Conservation (phyloP, 2,113 vertebrate species). For the Promerops cafer region DNA sequence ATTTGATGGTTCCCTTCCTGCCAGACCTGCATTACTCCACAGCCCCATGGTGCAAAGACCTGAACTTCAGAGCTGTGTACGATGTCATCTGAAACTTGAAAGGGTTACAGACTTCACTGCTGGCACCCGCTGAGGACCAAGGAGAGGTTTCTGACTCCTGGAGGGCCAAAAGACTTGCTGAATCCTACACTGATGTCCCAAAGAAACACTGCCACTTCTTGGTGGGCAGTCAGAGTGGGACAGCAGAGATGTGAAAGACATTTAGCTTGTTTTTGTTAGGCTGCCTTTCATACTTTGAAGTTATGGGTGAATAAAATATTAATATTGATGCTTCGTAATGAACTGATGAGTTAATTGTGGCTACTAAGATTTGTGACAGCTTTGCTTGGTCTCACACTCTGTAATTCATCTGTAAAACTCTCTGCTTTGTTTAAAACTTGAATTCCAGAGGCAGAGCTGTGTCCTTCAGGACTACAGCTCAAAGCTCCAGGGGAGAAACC, state of each 20-base stretch:
- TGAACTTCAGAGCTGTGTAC: neutral
- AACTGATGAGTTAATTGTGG: neutral
- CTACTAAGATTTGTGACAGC: neutral
- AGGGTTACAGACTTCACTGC: neutral
- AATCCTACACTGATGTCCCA: neutral
- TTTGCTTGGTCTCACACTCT: neutral
- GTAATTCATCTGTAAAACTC: neutral
- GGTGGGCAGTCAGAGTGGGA: neutral
- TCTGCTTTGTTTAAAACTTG: neutral
- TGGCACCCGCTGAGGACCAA: neutral
- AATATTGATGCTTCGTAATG: neutral
- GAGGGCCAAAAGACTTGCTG: neutral
- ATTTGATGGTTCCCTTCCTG: constrained; percentile 1
- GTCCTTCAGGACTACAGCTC: neutral
- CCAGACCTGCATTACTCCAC: neutral
- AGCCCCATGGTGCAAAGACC: neutral
- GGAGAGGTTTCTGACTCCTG: neutral
- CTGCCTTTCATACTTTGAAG: neutral
- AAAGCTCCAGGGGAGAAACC: neutral
- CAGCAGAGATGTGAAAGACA: neutral
- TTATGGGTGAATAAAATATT: neutral
- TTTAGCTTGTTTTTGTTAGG: neutral
- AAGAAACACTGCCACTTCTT: neutral
- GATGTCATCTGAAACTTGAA: neutral
- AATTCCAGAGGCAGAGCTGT: neutral